Evolutionary conservation across 2,888 invertebrate genomes (phyloP).

Genomic region (Tridacna gigas): DNA sequence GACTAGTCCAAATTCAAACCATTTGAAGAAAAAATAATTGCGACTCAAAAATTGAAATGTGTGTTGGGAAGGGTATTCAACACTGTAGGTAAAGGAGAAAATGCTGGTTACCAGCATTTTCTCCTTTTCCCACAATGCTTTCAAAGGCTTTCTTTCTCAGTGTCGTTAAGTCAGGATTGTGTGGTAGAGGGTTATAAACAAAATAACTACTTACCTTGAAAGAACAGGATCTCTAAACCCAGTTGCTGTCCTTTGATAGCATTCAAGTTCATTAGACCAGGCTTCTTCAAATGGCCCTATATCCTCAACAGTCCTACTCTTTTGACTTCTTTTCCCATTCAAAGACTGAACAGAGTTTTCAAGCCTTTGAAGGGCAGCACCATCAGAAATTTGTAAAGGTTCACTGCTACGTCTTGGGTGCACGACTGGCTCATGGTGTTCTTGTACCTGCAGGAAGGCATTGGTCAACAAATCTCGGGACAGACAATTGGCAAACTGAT

Average conservation of each 20-base stretch:
- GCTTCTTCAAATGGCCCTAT: constrained; percentile 68
- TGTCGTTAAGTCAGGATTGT: not conserved
- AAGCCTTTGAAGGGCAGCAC: constrained; percentile 64
- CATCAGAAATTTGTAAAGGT: constrained; percentile 75
- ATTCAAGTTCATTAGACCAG: constrained; percentile 66
- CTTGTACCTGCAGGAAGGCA: constrained; percentile 76
- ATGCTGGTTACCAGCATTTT: not conserved
- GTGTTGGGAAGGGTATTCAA: no score
- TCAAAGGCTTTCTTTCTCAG: no score
- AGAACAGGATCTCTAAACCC: constrained; percentile 80
- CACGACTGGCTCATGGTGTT: constrained; percentile 62
- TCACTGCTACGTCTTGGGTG: constrained; percentile 79
- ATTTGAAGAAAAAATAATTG: no score
- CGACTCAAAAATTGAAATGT: no score
- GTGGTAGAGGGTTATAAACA: not conserved
- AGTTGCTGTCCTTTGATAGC: constrained; percentile 66
- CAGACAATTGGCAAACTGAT: constrained; percentile 70
- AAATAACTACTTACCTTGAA: constrained; percentile 64
- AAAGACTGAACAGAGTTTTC: constrained; percentile 61
- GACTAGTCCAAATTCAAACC: no score
- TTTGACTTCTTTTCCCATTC: constrained; percentile 57
- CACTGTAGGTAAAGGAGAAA: no score
- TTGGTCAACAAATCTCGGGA: constrained; percentile 77
- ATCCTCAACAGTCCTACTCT: constrained; percentile 76
- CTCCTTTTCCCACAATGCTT: not conserved